Percentiles rank a stretch among this genome's conserved stretches.
These are phyloP conservation scores for Pheosia gnoma DNA, from an alignment of 2,888 invertebrate species.

Conservation along the genomic window DNA sequence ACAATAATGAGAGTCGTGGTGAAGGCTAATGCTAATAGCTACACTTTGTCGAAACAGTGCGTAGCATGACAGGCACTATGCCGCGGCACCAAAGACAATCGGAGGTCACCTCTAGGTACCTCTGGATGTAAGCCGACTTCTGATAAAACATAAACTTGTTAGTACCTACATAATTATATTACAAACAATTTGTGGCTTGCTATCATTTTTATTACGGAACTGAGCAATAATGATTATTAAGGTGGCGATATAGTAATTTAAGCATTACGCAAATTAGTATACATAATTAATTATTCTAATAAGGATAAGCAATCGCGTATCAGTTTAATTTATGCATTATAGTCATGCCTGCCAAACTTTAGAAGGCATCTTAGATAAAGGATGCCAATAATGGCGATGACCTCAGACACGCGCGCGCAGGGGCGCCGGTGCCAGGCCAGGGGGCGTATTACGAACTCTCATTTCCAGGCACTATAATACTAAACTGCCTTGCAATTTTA, in stretches of 20 bases:
- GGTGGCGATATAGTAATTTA: conserved; percentile 1
- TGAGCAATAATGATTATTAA: neutral
- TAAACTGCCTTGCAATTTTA: too few species aligned
- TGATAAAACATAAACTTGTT: too few species aligned
- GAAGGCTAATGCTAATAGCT: conserved; percentile 50
- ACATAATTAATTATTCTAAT: conserved; percentile 3
- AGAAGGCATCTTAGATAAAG: conserved; percentile 8
- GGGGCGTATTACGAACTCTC: too few species aligned
- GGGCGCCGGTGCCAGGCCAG: neutral
- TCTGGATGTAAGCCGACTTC: neutral
- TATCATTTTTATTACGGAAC: conserved; percentile 1
- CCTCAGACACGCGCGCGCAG: conserved; percentile 44
- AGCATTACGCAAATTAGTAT: conserved; percentile 7
- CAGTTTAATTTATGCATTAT: neutral
- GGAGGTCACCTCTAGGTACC: neutral
- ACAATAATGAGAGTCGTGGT: conserved; percentile 45
- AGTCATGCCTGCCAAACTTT: conserved; percentile 26
- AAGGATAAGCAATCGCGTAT: neutral
- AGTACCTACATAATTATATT: too few species aligned
- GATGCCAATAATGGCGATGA: conserved; percentile 49
- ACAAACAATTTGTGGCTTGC: neutral
- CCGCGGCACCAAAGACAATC: neutral
- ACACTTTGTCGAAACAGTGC: conserved; percentile 40
- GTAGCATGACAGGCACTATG: conserved; percentile 52
- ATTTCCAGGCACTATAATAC: too few species aligned